These are phyloP conservation scores for Pithys albifrons DNA, from an alignment of 2,113 vertebrate species.

Conservation along the genomic window DNA sequence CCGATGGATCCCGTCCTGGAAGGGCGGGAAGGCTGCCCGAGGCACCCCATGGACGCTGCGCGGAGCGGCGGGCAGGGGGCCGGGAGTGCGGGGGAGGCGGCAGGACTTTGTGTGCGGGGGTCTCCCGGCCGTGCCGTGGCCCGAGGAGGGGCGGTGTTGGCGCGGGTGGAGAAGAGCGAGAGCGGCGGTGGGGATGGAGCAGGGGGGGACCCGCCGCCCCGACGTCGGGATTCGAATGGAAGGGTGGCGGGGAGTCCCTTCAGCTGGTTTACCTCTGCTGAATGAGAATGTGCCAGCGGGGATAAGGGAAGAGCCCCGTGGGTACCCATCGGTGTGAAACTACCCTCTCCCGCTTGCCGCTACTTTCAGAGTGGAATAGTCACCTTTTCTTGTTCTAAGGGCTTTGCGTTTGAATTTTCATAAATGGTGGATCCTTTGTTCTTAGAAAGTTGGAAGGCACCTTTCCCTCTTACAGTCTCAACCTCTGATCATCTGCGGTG, in stretches of 20 bases:
- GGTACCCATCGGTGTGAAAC: background rate
- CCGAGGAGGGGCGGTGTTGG: no score
- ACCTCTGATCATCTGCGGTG: rapidly evolving
- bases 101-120: no score
- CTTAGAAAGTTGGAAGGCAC: rapidly evolving
- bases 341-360: rapidly evolving
- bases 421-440: background rate
- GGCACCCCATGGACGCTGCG: background rate
- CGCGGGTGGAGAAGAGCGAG: no score
- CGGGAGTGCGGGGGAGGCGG: no score
- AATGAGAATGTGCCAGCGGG: background rate
- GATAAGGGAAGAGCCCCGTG: background rate
- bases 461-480: rapidly evolving
- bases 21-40: background rate
- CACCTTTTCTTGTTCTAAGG: background rate
- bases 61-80: no score
- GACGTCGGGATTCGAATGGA: no score
- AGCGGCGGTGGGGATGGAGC: no score
- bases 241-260: no score
- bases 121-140: no score
- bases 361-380: background rate
- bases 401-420: background rate
- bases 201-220: no score
- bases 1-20: background rate
- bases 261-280: background rate